Evolutionary conservation across 1,140 invertebrate species (phyloP).

Genomic region (Andrena cerasifolii): DNA sequence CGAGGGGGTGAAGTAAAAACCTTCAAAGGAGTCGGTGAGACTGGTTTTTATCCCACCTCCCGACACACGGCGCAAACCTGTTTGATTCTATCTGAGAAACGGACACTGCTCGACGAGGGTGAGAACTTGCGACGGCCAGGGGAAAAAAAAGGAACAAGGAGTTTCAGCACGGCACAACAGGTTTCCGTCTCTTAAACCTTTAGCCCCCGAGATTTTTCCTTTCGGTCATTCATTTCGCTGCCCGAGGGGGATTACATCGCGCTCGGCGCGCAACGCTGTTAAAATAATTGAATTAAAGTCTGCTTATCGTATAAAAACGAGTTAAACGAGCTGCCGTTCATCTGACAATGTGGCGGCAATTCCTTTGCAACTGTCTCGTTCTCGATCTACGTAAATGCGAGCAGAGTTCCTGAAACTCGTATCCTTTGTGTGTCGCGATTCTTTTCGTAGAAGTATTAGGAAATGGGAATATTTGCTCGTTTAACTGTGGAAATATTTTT

Average conservation of each 20-base stretch:
- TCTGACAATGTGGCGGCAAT: neutral
- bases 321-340: constrained; percentile 12
- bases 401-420: no score
- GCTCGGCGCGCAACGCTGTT: constrained; percentile 16
- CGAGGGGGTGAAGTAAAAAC: constrained; percentile 31
- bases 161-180: constrained; percentile 56
- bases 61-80: constrained; percentile 52
- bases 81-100: constrained; percentile 68
- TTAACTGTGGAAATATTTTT: no score
- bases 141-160: constrained; percentile 48
- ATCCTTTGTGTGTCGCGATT: no score
- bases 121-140: constrained; percentile 52
- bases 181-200: constrained; percentile 64
- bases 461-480: no score
- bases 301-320: constrained; percentile 37
- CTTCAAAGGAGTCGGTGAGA: constrained; percentile 41
- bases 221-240: constrained; percentile 38
- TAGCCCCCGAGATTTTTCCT: constrained; percentile 51
- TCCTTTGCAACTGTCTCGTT: neutral
- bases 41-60: constrained; percentile 53
- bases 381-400: no score
- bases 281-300: constrained; percentile 48
- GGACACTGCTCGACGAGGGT: constrained; percentile 47
- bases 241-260: constrained; percentile 38
- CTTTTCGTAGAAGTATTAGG: no score